Conservation (phyloP, 2,888 invertebrate species). For the Podotricha telesiphe region DNA sequence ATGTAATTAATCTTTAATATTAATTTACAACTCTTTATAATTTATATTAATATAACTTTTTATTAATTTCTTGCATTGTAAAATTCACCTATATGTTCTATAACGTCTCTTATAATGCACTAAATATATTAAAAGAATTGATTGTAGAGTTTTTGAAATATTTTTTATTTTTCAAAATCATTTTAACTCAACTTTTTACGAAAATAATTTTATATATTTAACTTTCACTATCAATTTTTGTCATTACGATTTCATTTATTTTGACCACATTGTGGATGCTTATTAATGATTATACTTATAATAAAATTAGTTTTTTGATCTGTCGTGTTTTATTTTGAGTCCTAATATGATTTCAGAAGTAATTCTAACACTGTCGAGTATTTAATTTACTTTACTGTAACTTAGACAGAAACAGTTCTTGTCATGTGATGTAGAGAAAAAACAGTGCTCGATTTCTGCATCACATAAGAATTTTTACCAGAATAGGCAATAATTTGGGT, state of each 20-base stretch:
- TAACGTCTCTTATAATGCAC: not conserved
- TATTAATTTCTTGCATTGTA: too few relatives aligned
- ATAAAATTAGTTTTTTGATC: constrained; percentile 20
- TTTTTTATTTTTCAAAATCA: not conserved
- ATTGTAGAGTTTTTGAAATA: not conserved
- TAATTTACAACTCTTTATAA: not conserved
- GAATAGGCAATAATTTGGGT: not conserved
- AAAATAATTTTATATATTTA: not conserved
- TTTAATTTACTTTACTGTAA: too few relatives aligned
- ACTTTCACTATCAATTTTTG: not conserved
- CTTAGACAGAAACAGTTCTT: too few relatives aligned
- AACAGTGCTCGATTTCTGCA: too few relatives aligned
- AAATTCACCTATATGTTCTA: not conserved
- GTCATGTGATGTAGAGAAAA: too few relatives aligned
- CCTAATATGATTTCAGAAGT: not conserved
- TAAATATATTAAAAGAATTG: not conserved
- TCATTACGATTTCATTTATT: not conserved
- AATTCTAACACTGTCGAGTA: not conserved
- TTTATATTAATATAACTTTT: not conserved
- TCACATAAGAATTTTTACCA: not conserved
- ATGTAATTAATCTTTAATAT: too few relatives aligned
- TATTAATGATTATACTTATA: constrained; percentile 5
- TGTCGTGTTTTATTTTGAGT: not conserved
- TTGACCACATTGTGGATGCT: constrained; percentile 1
- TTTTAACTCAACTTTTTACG: not conserved